These are phyloP conservation scores for Elachura formosa DNA, from an alignment of 2,113 vertebrate genomes.

Conservation along the genomic window DNA sequence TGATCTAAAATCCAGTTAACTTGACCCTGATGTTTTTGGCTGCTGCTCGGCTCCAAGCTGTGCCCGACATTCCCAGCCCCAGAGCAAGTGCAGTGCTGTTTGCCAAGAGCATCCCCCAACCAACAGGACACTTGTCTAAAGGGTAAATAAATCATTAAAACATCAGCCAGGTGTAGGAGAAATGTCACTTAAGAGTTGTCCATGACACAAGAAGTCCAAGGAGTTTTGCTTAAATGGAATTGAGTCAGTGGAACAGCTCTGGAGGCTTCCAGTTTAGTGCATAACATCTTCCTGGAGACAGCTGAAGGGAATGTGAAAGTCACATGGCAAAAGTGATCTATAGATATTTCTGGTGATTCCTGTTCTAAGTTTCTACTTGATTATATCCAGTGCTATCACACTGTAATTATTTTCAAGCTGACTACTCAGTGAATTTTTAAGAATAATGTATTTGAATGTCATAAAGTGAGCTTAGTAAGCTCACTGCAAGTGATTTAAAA, in stretches of 20 bases:
- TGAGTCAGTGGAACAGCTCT: neutral
- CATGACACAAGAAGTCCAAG: neutral
- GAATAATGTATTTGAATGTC: conserved; percentile 44
- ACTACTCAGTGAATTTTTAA: conserved; percentile 45
- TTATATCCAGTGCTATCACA: neutral
- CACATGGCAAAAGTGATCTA: neutral
- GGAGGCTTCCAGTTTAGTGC: neutral
- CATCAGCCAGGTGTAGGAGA: neutral
- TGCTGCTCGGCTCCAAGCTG: neutral
- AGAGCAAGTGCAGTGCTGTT: neutral
- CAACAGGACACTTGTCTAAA: neutral
- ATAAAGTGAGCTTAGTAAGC: conserved; percentile 26
- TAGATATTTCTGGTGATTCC: neutral
- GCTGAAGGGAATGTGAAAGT: neutral
- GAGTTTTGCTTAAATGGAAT: neutral
- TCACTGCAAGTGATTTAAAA: conserved; percentile 48
- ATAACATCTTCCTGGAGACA: neutral
- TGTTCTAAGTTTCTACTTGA: neutral
- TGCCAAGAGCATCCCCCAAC: too few relatives aligned
- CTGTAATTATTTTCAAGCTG: conserved; percentile 29
- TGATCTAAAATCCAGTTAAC: neutral
- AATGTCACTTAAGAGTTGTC: neutral
- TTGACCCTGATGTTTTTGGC: neutral
- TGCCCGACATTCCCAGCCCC: neutral
- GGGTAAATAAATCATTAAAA: neutral